Evolutionary conservation across 2,113 vertebrate genomes (phyloP).

Genomic region (Lutjanus erythropterus): DNA sequence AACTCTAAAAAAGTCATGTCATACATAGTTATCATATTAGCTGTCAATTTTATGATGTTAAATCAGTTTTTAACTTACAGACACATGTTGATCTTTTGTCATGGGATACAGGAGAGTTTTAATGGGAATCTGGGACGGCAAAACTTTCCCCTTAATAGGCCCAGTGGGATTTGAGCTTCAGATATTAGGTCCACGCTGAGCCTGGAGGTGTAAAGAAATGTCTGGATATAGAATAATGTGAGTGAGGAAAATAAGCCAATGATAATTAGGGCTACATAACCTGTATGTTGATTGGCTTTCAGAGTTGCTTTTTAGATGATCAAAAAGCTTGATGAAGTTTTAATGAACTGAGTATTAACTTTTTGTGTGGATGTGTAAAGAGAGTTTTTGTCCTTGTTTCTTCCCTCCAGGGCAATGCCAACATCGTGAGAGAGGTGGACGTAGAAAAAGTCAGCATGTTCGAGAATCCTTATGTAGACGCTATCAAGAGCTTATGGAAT

Average conservation of each 20-base stretch:
- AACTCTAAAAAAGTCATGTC: neutral
- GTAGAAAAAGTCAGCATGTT: slow-evolving; percentile 85
- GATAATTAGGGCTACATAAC: slow-evolving; percentile 43
- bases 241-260: slow-evolving; percentile 34
- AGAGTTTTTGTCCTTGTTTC: neutral
- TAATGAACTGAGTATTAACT: neutral
- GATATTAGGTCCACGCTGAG: slow-evolving; percentile 64
- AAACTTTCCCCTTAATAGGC: slow-evolving; percentile 60
- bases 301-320: neutral
- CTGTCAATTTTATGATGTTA: neutral
- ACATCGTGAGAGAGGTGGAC: slow-evolving; percentile 87
- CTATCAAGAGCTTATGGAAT: slow-evolving; percentile 96
- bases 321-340: neutral
- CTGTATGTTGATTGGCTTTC: slow-evolving; percentile 20
- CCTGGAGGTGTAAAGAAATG: slow-evolving; percentile 53
- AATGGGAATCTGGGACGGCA: slow-evolving; percentile 67
- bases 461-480: slow-evolving; percentile 87
- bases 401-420: slow-evolving; percentile 84
- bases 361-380: neutral
- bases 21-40: neutral
- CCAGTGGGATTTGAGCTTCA: slow-evolving; percentile 59
- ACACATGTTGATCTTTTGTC: slow-evolving; percentile 36
- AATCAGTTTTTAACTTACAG: slow-evolving; percentile 23
- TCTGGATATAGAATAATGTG: slow-evolving; percentile 45
- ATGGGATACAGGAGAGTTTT: slow-evolving; percentile 54